A percentile compares a stretch with the other conserved stretches of the same genome.
Evolutionary conservation across 2,888 invertebrate genomes (phyloP).

Genomic region (Leucophenga montana): DNA sequence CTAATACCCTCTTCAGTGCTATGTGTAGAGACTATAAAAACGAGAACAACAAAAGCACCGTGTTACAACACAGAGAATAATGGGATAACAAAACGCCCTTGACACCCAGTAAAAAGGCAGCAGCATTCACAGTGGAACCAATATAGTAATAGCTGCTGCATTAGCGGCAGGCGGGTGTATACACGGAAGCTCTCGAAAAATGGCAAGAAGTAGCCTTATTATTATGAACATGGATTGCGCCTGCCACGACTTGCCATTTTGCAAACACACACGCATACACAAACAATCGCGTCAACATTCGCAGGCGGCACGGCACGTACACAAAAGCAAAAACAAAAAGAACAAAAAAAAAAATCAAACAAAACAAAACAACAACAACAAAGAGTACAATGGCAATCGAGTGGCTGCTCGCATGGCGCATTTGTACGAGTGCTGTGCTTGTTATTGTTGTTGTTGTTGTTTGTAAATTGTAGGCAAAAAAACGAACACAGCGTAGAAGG

Average conservation of each 20-base stretch:
- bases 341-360: constrained; percentile 5
- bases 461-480: constrained; percentile 5
- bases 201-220: constrained; percentile 60
- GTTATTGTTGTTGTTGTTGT: too few relatives aligned
- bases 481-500: constrained; percentile 2
- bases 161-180: too few relatives aligned
- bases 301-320: constrained; percentile 56
- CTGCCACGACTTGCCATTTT: background rate
- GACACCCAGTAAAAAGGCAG: constrained; percentile 67
- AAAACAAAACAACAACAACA: background rate
- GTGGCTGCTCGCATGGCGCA: too few relatives aligned
- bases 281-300: constrained; percentile 31
- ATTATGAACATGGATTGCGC: constrained; percentile 57
- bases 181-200: constrained; percentile 6
- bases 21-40: constrained; percentile 32
- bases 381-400: too few relatives aligned
- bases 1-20: too few relatives aligned
- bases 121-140: background rate
- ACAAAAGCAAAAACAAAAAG: constrained; percentile 44
- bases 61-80: constrained; percentile 61
- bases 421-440: too few relatives aligned
- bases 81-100: constrained; percentile 72
- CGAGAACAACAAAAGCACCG: constrained; percentile 51
- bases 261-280: background rate
- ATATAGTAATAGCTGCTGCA: too few relatives aligned